Conservation (phyloP, 2,113 vertebrate species). For the Microtus montanus region DNA sequence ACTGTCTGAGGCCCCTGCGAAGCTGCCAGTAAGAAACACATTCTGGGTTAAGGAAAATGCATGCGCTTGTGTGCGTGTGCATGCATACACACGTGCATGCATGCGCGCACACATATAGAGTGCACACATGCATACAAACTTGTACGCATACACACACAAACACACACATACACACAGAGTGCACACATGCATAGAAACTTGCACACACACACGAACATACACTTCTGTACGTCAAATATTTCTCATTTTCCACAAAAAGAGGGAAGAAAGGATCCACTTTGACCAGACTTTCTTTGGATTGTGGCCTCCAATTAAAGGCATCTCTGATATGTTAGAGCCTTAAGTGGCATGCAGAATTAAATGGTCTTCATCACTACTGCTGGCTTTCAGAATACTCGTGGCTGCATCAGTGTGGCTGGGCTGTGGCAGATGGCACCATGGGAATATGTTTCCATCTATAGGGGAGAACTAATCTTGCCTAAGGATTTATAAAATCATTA, state of each 20-base stretch:
- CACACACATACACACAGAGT: no score
- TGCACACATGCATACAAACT: not conserved
- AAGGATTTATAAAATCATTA: not conserved
- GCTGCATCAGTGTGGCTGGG: not conserved
- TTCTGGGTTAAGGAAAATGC: slow-evolving; percentile 51
- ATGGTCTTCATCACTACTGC: not conserved
- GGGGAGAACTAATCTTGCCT: no score
- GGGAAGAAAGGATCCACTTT: not conserved
- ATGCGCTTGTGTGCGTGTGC: no score
- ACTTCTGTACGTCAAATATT: not conserved
- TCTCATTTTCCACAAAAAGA: not conserved
- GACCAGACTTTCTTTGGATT: not conserved
- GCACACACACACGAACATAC: not conserved
- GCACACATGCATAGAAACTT: not conserved
- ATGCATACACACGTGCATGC: no score
- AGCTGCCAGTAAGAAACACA: slow-evolving; percentile 86
- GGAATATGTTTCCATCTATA: not conserved
- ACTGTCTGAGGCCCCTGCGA: slow-evolving; percentile 90
- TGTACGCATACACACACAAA: not conserved
- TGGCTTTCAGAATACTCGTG: not conserved
- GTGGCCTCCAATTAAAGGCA: not conserved
- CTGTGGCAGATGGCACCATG: not conserved
- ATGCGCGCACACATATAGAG: not conserved
- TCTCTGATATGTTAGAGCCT: not conserved
- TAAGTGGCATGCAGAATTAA: not conserved